Evolutionary conservation across 30 jellyfish, hydroid and myxozoan species (phyloP).

Genomic region (Aurelia sp.): DNA sequence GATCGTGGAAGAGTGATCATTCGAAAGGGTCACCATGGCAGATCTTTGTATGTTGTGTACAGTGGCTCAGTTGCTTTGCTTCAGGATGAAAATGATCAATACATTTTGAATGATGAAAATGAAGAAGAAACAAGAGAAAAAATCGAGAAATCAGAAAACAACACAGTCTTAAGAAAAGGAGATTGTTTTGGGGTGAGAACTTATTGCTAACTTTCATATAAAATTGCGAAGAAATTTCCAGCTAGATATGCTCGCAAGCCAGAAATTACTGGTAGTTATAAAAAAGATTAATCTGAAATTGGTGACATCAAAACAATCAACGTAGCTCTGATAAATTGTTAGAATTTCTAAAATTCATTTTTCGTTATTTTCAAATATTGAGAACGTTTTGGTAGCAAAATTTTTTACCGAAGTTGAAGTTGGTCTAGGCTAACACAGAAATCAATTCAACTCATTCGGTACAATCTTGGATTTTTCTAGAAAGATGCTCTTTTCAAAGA

Average conservation of each 20-base stretch:
- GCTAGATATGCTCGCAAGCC: no score
- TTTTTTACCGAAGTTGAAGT: no score
- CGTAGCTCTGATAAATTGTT: no score
- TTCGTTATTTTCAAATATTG: no score
- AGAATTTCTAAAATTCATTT: not conserved
- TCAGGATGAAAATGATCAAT: conserved; percentile 43
- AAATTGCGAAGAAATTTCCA: no score
- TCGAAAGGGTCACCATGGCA: conserved; percentile 75
- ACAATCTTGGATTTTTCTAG: not conserved
- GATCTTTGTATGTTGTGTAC: conserved; percentile 44
- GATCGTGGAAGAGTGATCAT: conserved; percentile 73
- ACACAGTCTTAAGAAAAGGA: conserved; percentile 52
- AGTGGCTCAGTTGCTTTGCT: conserved; percentile 70
- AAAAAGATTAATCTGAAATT: no score
- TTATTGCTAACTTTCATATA: no score
- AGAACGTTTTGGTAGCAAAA: no score
- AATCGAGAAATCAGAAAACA: not conserved
- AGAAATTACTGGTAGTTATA: no score
- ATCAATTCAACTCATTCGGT: not conserved
- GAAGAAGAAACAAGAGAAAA: not conserved
- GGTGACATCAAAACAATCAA: no score
- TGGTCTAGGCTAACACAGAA: no score
- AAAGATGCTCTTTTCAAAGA: conserved; percentile 54
- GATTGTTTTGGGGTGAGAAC: conserved; percentile 79
- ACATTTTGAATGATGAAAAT: conserved; percentile 9